phyloP scores from a whole-genome alignment of 2,113 vertebrate genomes.

The Caracal caracal region DNA sequence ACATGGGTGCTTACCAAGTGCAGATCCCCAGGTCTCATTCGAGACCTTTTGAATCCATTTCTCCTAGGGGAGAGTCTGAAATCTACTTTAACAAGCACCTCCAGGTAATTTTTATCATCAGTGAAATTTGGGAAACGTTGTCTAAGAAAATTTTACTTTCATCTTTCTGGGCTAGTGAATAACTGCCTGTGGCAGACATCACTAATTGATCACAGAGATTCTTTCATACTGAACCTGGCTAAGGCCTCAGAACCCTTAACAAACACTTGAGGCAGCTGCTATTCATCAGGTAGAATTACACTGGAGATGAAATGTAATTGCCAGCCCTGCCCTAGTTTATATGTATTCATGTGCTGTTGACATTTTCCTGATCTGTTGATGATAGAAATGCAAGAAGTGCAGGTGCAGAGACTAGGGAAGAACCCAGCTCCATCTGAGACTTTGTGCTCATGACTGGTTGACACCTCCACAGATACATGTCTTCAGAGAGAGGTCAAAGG shows the following conservation, averaged over 20 bases:
- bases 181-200: constrained; percentile 64
- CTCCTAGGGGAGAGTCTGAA: neutral
- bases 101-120: constrained; percentile 52
- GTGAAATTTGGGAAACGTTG: constrained; percentile 58
- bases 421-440: neutral
- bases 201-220: constrained; percentile 74
- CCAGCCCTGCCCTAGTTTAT: neutral
- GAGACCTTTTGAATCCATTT: neutral
- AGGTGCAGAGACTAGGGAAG: neutral
- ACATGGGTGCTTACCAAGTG: neutral
- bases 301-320: neutral
- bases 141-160: constrained; percentile 66
- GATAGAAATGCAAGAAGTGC: neutral
- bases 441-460: neutral
- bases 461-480: neutral
- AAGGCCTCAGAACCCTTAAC: constrained; percentile 32
- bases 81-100: constrained; percentile 67
- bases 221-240: constrained; percentile 36
- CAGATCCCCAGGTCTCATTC: neutral
- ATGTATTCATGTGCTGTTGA: neutral
- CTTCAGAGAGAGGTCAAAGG: neutral
- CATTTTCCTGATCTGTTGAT: neutral
- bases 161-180: constrained; percentile 52
- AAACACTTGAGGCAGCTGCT: neutral
- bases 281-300: neutral